Evolutionary conservation across 2,113 vertebrate genomes (phyloP).

Genomic region (Mus spicilegus): DNA sequence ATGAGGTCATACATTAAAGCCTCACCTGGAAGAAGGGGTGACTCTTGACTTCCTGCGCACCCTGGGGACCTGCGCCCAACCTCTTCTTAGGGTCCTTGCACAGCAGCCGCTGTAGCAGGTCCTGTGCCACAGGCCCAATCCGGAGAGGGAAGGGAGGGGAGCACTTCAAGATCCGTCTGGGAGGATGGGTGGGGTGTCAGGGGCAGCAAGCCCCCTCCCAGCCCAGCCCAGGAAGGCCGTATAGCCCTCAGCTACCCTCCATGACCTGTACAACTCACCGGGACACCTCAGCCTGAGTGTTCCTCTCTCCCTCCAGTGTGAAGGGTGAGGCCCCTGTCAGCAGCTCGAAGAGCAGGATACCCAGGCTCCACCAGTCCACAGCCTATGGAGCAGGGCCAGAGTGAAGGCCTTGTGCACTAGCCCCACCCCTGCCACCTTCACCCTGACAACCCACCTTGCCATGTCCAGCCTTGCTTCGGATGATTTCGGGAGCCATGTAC

Average conservation of each 20-base stretch:
- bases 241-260: not conserved
- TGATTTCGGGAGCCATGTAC: slow-evolving; percentile 97
- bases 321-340: slow-evolving; percentile 95
- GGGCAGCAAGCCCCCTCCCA: slow-evolving; percentile 63
- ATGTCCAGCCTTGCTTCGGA: slow-evolving; percentile 92
- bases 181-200: slow-evolving; percentile 77
- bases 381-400: slow-evolving; percentile 83
- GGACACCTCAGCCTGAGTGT: slow-evolving; percentile 95
- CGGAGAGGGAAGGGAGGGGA: slow-evolving; percentile 93
- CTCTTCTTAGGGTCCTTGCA: slow-evolving; percentile 94
- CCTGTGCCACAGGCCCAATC: slow-evolving; percentile 91
- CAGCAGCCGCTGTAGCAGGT: slow-evolving; percentile 91
- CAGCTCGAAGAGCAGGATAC: slow-evolving; percentile 94
- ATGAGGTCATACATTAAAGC: too few relatives aligned
- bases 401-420: not conserved
- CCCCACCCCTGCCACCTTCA: not conserved
- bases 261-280: slow-evolving; percentile 86
- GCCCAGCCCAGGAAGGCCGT: slow-evolving; percentile 63
- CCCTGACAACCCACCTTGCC: slow-evolving; percentile 90
- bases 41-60: slow-evolving; percentile 92
- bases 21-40: slow-evolving; percentile 94
- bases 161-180: slow-evolving; percentile 94
- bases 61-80: slow-evolving; percentile 91
- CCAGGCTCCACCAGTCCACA: slow-evolving; percentile 96
- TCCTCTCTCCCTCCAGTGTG: slow-evolving; percentile 94